Base-by-base conservation (phyloP, 1,140 invertebrate genomes). In the Asbolus verrucosus region DNA sequence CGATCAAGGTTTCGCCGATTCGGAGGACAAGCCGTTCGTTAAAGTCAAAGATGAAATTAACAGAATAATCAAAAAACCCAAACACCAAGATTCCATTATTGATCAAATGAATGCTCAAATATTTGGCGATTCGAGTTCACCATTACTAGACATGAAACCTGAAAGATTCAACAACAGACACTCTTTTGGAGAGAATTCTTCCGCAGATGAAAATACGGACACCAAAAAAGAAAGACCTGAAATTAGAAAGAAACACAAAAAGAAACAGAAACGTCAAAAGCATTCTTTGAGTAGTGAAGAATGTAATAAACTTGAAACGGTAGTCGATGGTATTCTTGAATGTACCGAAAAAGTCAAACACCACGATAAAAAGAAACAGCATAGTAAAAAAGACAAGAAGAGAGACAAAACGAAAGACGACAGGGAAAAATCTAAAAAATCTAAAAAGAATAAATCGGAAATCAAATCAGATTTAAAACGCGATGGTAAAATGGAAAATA, bases 401-500 rank as follows among this genome's bases (percentile, higher is more conserved):
- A 85, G 88, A 15, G 90, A 92, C 38, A 90, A 88, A 78, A 81
- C 85, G 4, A 89, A 88, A 50, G 85, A 85, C n/a, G 89, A 91
- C 6, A 87, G 88, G 79, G 83, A 82, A 69, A 91, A 87, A 84
- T 43, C 83, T 72, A 84, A 87, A 77, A 88, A 86, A 78, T 84
- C 86, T 0, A 88, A 86, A 78, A 87, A 85, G 76, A 84, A 79
- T 16, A 82, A 78, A 59, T 69, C 73, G n/a, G 75, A 78, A 33
- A 50, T 65, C 3, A 80, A 79, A 63, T 39, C 43, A 4, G 78
- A 83, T 65, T 76, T 79, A 6, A 88, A 87, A 77, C 85, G 87
- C 63, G 90, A 90, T 61, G 90, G 91, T 36, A 89, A 92, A 77
- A 92, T 94, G 90, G 91, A 94, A 81, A 92, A 93, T 74, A 94